A percentile compares a stretch with the other conserved stretches of the same genome.
phyloP scores from a whole-genome alignment of 2,113 vertebrate genomes.

The Athene cunicularia region DNA sequence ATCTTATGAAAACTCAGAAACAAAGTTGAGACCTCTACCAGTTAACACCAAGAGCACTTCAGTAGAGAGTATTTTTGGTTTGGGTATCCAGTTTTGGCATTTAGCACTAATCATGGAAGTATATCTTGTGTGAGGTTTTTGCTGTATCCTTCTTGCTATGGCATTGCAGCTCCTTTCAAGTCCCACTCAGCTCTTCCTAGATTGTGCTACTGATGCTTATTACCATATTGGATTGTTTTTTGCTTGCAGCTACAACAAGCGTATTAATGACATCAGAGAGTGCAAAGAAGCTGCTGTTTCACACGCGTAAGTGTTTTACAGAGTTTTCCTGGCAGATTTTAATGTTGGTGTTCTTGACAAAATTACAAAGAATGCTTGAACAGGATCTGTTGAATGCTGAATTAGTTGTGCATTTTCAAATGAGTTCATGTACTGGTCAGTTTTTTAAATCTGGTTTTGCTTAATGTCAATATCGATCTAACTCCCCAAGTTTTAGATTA shows the following conservation, averaged over 20 bases:
- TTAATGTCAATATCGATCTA: fast-evolving
- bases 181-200: neutral
- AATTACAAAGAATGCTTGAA: neutral
- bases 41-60: neutral
- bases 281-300: conserved; percentile 97
- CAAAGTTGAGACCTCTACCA: neutral
- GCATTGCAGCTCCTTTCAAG: neutral
- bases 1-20: neutral
- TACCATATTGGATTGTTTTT: neutral
- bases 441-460: neutral
- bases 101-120: neutral
- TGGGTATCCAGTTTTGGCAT: neutral
- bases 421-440: neutral
- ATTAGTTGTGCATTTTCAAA: neutral
- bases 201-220: neutral
- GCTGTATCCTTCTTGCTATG: neutral
- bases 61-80: neutral
- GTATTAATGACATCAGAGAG: conserved; percentile 97
- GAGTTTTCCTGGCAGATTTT: neutral
- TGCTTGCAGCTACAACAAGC: conserved; percentile 92
- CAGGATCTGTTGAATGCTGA: neutral
- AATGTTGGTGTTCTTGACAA: neutral
- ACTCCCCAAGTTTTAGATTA: neutral
- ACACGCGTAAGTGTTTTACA: conserved; percentile 86
- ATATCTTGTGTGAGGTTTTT: neutral